A percentile compares a stretch with the other conserved stretches of the same genome.
These are phyloP conservation scores for Drosophila neotestacea DNA, from an alignment of 2,888 invertebrate genomes.

Conservation along the genomic window DNA sequence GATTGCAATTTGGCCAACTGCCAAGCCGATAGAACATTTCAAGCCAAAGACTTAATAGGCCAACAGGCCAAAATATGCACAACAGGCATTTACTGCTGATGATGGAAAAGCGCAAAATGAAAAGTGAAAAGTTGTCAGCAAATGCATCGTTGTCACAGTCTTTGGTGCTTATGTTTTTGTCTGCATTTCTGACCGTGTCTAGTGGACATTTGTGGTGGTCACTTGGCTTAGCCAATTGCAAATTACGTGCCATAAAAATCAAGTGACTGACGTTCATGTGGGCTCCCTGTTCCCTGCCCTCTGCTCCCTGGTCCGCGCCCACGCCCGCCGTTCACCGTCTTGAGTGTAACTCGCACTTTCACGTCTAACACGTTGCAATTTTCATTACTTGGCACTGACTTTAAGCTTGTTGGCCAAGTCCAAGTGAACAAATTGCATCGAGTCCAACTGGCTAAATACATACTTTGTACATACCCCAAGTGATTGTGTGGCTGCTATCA, in stretches of 20 bases:
- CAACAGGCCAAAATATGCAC: conserved; percentile 71
- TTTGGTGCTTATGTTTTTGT: not conserved
- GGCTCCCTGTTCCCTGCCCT: conserved; percentile 31
- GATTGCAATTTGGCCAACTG: conserved; percentile 54
- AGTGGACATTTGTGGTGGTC: conserved; percentile 43
- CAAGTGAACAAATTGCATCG: conserved; percentile 67
- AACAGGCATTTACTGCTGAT: conserved; percentile 37
- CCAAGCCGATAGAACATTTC: conserved; percentile 65
- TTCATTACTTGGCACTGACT: conserved; percentile 81
- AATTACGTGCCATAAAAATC: conserved; percentile 80
- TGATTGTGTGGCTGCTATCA: conserved; percentile 35
- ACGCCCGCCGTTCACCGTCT: conserved; percentile 31
- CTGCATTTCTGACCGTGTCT: conserved; percentile 22
- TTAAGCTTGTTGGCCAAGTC: conserved; percentile 81
- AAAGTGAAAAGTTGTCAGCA: conserved; percentile 82
- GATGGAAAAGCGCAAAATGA: conserved; percentile 80
- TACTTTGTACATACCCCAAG: not conserved
- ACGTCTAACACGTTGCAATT: conserved; percentile 82
- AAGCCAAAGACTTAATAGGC: conserved; percentile 73
- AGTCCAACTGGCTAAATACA: conserved; percentile 23
- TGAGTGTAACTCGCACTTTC: conserved; percentile 77
- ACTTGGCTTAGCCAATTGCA: conserved; percentile 72
- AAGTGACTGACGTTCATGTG: conserved; percentile 67
- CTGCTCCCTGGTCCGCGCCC: conserved; percentile 36
- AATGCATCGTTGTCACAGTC: conserved; percentile 39